phyloP scores from a whole-genome alignment of 2,797 vertebrate species.

The Oreochromis mossambicus region DNA sequence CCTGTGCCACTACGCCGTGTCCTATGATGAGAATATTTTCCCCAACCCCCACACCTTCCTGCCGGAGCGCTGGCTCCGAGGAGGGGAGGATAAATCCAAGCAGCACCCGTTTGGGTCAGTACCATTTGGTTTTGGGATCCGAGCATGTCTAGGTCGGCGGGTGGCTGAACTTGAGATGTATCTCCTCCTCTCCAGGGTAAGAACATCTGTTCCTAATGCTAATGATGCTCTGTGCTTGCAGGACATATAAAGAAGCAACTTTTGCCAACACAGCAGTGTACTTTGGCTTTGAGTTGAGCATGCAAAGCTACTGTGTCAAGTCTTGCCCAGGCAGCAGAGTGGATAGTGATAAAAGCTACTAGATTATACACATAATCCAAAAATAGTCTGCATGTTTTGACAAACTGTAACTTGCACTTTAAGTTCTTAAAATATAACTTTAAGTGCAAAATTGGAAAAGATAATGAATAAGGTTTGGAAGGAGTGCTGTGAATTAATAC shows the following conservation, averaged over 20 bases:
- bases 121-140: constrained; percentile 80
- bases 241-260: background rate
- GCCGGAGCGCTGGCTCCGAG: constrained; percentile 76
- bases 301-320: background rate
- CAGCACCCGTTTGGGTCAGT: constrained; percentile 79
- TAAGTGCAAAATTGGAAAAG: background rate
- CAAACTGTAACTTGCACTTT: background rate
- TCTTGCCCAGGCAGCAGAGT: background rate
- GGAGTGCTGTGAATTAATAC: background rate
- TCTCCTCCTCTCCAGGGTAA: constrained; percentile 74
- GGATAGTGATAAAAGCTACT: background rate
- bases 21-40: constrained; percentile 72
- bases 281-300: background rate
- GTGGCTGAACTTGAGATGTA: constrained; percentile 83
- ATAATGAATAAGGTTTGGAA: background rate
- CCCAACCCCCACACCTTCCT: constrained; percentile 61
- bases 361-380: background rate
- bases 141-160: constrained; percentile 78
- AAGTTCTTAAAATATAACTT: background rate
- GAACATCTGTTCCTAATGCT: background rate
- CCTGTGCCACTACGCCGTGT: constrained; percentile 79
- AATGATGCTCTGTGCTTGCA: background rate
- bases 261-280: background rate
- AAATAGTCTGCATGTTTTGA: background rate
- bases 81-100: constrained; percentile 33